Evolutionary conservation across 1,140 invertebrate species (phyloP), one percentile per base, ranked within the genome.

Genomic region (Ips nitidus): DNA sequence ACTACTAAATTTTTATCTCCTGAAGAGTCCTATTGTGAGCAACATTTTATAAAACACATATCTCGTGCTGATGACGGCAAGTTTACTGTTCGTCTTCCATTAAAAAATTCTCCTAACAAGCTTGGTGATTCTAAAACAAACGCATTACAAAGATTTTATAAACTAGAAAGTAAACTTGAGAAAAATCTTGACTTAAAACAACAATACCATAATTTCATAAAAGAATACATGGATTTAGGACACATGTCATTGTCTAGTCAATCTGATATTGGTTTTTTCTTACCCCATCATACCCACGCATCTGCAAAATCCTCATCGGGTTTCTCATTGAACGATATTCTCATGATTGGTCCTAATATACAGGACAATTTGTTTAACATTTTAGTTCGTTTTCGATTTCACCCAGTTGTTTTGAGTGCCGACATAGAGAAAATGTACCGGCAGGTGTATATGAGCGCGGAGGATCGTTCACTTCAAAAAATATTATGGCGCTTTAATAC

Each of bases 351-450:
- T 1, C 75, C 79, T 39, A 78, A 60, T 5, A 63, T 80, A 38
- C 79, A 80, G 70, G 62, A 78, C 3, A 79, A 83, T 56, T 58
- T 84, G 36, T 70, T 78, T 55, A 70, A 71, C 41, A 75, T 83
- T 58, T 41, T 84, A 3, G 63, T 83, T 22, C 74, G 81, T 47
- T 83, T 82, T 78, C 52, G 83, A 57, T 66, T 57, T 43, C 76
- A 81, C 66, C 70, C 52, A 8, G 65, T 80, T 58, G 79, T 78
- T 40, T 71, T 84, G n/a, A 71, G 72, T 8, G 77, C 77, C 3
- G 83, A 84, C 66, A 77, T 83, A 7, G 72, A 66, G 38, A 80
- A 82, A 71, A 81, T 81, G 75, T 83, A 81, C 65, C 63, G 77
- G 5, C 78, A 81, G 67, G 75, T 82, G 22, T 55, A 5, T 4